Conservation (phyloP, 2,888 invertebrate genomes). For the Trachelus stipa region DNA sequence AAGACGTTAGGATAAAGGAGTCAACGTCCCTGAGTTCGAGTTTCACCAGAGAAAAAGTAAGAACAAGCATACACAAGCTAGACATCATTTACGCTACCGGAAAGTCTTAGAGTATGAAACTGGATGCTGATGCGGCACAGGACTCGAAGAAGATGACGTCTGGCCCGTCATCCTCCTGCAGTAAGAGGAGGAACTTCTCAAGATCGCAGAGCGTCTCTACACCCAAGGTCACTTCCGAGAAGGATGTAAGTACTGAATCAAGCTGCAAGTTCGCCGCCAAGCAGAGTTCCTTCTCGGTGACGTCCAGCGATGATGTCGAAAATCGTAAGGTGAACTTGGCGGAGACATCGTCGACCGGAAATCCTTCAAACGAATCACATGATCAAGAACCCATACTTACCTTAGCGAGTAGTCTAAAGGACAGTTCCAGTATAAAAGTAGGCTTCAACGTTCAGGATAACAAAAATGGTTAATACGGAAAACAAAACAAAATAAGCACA, state of each 20-base stretch:
- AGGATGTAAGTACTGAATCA: conserved; percentile 25
- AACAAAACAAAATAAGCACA: neutral
- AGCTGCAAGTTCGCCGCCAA: conserved; percentile 30
- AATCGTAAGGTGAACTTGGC: conserved; percentile 37
- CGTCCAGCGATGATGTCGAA: conserved; percentile 46
- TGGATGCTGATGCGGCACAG: conserved; percentile 17
- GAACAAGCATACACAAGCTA: conserved; percentile 21
- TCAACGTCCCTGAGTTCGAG: conserved; percentile 27
- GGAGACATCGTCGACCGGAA: conserved; percentile 7
- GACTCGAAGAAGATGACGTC: conserved; percentile 21
- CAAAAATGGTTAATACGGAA: conserved; percentile 29
- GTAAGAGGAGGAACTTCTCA: conserved; percentile 34
- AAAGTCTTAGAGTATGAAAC: conserved; percentile 23
- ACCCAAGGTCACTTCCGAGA: conserved; percentile 34
- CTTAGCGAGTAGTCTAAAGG: conserved; percentile 53
- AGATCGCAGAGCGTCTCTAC: conserved; percentile 53
- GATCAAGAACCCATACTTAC: conserved; percentile 52
- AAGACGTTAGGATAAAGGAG: conserved; percentile 61
- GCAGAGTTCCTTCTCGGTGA: conserved; percentile 50
- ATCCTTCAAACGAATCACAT: conserved; percentile 10
- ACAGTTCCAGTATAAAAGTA: conserved; percentile 47
- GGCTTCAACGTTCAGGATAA: conserved; percentile 56
- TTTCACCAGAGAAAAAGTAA: conserved; percentile 28
- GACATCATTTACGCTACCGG: conserved; percentile 26
- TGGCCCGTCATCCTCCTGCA: conserved; percentile 3